These are phyloP conservation scores for Rosalia funebris DNA, from an alignment of 2,888 invertebrate species.

Conservation along the genomic window DNA sequence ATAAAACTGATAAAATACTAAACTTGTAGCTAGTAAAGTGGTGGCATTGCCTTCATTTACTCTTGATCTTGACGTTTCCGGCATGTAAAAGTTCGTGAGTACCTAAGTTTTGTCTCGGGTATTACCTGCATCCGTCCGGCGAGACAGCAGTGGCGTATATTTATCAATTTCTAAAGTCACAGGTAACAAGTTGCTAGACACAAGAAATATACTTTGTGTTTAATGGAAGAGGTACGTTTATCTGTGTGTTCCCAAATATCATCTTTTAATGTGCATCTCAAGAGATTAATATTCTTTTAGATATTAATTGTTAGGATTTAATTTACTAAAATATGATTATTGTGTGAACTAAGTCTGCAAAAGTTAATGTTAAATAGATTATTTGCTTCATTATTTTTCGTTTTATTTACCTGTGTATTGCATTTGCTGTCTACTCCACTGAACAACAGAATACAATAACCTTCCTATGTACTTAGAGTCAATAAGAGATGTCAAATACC, in stretches of 20 bases:
- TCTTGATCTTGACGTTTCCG: conserved; percentile 44
- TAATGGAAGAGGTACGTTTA: too few relatives aligned
- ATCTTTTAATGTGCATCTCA: too few relatives aligned
- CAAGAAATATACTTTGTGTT: too few relatives aligned
- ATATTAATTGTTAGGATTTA: too few relatives aligned
- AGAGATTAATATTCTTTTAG: too few relatives aligned
- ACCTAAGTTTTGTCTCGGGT: conserved; percentile 36
- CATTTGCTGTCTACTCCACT: conserved; percentile 3
- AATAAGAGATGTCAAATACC: conserved; percentile 43
- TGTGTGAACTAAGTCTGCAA: too few relatives aligned
- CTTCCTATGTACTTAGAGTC: conserved; percentile 45
- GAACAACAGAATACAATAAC: conserved; percentile 36
- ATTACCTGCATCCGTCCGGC: conserved; percentile 47
- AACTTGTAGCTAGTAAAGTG: conserved; percentile 26
- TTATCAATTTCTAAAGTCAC: too few relatives aligned
- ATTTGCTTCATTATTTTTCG: too few relatives aligned
- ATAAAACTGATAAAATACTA: conserved; percentile 35
- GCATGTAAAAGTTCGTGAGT: conserved; percentile 39
- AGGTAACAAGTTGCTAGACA: too few relatives aligned
- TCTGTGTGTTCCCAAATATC: too few relatives aligned
- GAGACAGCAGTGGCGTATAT: conserved; percentile 32
- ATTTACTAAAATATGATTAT: too few relatives aligned
- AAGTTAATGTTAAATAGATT: too few relatives aligned
- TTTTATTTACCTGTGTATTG: neutral
- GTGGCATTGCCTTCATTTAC: conserved; percentile 35